Evolutionary conservation across 2,888 invertebrate species (phyloP).

Genomic region (Heterodera filipjevi): DNA sequence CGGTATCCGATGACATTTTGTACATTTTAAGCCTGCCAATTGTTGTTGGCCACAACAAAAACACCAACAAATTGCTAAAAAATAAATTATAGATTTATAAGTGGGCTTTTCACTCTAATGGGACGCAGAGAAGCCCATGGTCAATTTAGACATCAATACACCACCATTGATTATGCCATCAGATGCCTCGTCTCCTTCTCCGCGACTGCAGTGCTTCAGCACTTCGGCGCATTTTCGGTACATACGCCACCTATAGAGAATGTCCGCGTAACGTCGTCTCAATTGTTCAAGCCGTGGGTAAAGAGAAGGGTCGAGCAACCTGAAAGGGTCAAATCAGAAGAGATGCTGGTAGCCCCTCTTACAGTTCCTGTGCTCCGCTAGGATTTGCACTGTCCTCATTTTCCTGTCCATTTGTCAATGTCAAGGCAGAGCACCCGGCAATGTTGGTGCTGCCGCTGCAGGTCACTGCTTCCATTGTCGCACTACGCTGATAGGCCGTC

Average conservation of each 20-base stretch:
- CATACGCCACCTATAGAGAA: slow-evolving; percentile 42
- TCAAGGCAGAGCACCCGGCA: not conserved
- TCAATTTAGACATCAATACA: slow-evolving; percentile 2
- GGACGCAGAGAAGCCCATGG: not conserved
- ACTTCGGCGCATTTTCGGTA: slow-evolving; percentile 43
- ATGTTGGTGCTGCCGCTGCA: not conserved
- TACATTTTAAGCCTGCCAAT: slow-evolving; percentile 18
- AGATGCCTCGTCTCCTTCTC: slow-evolving; percentile 16
- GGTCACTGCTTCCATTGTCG: not conserved
- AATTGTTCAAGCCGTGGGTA: slow-evolving; percentile 39
- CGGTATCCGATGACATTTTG: slow-evolving; percentile 25
- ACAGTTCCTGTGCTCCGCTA: not conserved
- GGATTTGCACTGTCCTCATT: not conserved
- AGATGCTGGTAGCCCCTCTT: not conserved
- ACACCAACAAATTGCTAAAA: slow-evolving; percentile 32
- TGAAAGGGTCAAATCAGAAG: not conserved
- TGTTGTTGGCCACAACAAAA: slow-evolving; percentile 25
- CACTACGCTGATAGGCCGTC: slow-evolving; percentile 2
- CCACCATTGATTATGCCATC: slow-evolving; percentile 14
- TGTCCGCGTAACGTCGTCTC: slow-evolving; percentile 35
- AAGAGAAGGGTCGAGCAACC: slow-evolving; percentile 30
- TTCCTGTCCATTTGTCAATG: not conserved
- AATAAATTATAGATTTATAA: not conserved
- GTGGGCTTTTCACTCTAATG: no score
- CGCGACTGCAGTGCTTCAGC: slow-evolving; percentile 35